Evolutionary conservation across 2,113 vertebrate genomes (phyloP).

Genomic region (Pipa parva): DNA sequence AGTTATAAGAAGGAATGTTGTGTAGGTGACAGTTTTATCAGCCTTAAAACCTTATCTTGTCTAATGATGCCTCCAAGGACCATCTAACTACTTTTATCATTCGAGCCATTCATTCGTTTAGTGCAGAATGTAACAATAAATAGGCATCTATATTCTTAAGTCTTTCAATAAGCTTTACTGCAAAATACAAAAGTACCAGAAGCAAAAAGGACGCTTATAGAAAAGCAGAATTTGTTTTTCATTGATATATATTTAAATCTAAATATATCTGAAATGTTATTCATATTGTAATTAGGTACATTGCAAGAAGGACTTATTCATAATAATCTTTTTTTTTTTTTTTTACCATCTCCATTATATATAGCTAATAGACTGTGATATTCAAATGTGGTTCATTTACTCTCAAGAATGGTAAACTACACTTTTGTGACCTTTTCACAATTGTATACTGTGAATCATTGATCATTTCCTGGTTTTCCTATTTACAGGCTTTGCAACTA

Average conservation of each 20-base stretch:
- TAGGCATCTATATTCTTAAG: neutral
- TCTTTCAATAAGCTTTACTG: neutral
- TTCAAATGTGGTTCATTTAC: slow-evolving; percentile 53
- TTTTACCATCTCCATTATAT: slow-evolving; percentile 61
- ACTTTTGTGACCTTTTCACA: slow-evolving; percentile 57
- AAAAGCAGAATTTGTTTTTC: slow-evolving; percentile 31
- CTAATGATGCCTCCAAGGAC: slow-evolving; percentile 35
- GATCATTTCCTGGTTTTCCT: slow-evolving; percentile 49
- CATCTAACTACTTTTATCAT: slow-evolving; percentile 29
- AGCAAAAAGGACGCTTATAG: neutral
- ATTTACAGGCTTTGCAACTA: slow-evolving; percentile 53
- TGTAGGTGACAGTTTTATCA: slow-evolving; percentile 19
- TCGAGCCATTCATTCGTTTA: slow-evolving; percentile 10
- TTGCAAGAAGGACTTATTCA: slow-evolving; percentile 53
- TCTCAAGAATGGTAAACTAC: slow-evolving; percentile 55
- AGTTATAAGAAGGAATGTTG: slow-evolving; percentile 31
- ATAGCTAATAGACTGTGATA: slow-evolving; percentile 54
- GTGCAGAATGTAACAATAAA: slow-evolving; percentile 2
- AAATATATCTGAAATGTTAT: too few relatives aligned
- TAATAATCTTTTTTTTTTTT: slow-evolving; percentile 51
- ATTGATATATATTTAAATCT: too few relatives aligned
- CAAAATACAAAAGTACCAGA: neutral
- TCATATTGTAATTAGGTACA: slow-evolving; percentile 50
- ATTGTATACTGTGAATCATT: slow-evolving; percentile 58
- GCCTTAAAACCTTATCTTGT: slow-evolving; percentile 15